Percentiles rank a stretch among this genome's conserved stretches.
Evolutionary conservation across 2,888 invertebrate species (phyloP).

Genomic region (Drosophila antonietae): DNA sequence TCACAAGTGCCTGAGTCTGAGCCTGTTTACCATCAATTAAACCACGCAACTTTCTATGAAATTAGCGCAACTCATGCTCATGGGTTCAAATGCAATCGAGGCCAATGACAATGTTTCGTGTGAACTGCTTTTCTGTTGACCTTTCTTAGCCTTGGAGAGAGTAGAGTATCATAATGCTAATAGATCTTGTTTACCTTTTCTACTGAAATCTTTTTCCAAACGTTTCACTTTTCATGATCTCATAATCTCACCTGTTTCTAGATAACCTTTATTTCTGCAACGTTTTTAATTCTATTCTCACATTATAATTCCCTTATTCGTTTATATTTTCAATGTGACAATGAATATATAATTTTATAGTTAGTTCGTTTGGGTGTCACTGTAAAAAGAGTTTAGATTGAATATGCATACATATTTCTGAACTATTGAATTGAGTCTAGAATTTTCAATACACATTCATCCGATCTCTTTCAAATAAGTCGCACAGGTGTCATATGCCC

Average conservation of each 20-base stretch:
- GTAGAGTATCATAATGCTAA: neutral
- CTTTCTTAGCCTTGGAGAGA: neutral
- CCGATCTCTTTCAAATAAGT: neutral
- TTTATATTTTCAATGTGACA: too few species aligned
- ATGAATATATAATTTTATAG: neutral
- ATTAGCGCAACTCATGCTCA: constrained; percentile 38
- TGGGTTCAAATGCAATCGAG: constrained; percentile 7
- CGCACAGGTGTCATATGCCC: neutral
- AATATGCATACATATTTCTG: neutral
- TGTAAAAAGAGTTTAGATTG: too few species aligned
- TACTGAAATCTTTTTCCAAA: neutral
- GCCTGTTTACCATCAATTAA: constrained; percentile 51
- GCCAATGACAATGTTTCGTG: constrained; percentile 7
- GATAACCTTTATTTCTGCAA: neutral
- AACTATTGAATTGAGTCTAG: neutral
- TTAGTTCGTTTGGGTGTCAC: too few species aligned
- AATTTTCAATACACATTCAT: neutral
- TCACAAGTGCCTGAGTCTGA: constrained; percentile 1
- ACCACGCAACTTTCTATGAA: constrained; percentile 71
- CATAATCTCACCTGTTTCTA: neutral
- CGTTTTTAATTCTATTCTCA: neutral
- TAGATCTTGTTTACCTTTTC: neutral
- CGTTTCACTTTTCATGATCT: neutral
- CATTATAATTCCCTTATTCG: neutral
- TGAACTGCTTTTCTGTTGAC: neutral